Base-by-base conservation (phyloP, 2,113 vertebrate species). In the Phaethon lepturus region DNA sequence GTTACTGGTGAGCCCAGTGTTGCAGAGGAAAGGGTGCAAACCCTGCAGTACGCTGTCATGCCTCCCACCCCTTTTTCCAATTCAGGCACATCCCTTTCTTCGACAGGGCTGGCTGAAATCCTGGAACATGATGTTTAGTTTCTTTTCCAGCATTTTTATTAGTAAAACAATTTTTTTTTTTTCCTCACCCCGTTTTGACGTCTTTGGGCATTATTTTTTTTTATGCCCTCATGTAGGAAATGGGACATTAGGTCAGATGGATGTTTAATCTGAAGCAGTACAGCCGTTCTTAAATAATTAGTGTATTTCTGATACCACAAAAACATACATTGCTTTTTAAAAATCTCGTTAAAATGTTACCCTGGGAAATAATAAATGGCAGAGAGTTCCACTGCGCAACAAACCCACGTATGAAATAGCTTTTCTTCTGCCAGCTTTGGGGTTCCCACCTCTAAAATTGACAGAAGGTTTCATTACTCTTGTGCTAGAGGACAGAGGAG, bases 381-480 rank as follows among this genome's bases (percentile, higher is more conserved):
- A 86, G 67, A 81, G 45, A 25, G 58, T 84, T 93, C 38, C 33
- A 7, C 53, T 76, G 63, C 82, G 62, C 62, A 86, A 85, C 47
- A 93, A 95, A 91, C 28, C 25, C 52, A 53, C 4, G 3, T 29
- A 62, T 66, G 24, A 82, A 94, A 88, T n/a, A 75, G 71, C 45
- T 85, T 73, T 82, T 80, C 52, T 76, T 73, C 63, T 77, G 53
- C 52, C 55, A 86, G 53, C 42, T 86, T 90, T 94, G 74, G 19
- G 67, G 62, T 93, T 96, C 31, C 59, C 45, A 86, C 77, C 55
- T 86, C 68, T 88, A 80, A 93, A 88, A 77, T 11, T 76, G 71
- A 86, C 82, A 76, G 93, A 83, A 94, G 42, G 15, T n/a, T 90
- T 94, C 50, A 80, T 86, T 92, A 77, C 67, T 90, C 77, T 88